Evolutionary conservation across 2,113 vertebrate species (phyloP), one percentile per base, ranked within the genome.

Genomic region (Pantherophis guttatus): DNA sequence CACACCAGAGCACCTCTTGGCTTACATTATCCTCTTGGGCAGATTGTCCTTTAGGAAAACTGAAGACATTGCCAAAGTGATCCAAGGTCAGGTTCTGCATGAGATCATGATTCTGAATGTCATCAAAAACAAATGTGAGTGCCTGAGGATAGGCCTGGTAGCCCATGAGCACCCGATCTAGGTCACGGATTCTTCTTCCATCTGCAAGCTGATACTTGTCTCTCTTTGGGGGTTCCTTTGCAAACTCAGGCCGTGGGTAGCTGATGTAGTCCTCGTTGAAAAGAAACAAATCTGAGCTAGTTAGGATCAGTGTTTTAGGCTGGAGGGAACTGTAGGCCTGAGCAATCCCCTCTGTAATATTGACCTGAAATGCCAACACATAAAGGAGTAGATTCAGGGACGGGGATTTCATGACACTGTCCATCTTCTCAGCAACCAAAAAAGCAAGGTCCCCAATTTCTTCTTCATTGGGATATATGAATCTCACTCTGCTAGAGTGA

Each of bases 401-500:
- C 0, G 97, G 98, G 0, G 97, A 97, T n/a, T 96, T 92, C 29
- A 95, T 96, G 17, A 97, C 97, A 1, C 95, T 95, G 88, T 98
- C 98, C 96, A 98, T 98, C 96, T 98, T 99, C 96, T 99, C 98
- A 8, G 99, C 98, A 93, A 99, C 98, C 0, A 98, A 98, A 97
- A 98, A 99, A 17, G 98, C 98, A 94, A 99, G 98, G 97, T 99
- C 99, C 23, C 98, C 99, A 81, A 99, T 98, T 97, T 99, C 99
- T 96, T 99, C 99, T 96, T 99, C 99, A 11, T 98, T 99, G 48
- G 99, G 99, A 96, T 99, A 99, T 93, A 99, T 97, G 92, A 99
- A 99, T 96, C 99, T 99, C 96, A 99, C 99, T 89, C 98, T 98
- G 97, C 99, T 99, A 21, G 99, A 98, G 95, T 99, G 99, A 95